Base-by-base conservation (phyloP, 2,113 vertebrate species). In the Crocuta crocuta region DNA sequence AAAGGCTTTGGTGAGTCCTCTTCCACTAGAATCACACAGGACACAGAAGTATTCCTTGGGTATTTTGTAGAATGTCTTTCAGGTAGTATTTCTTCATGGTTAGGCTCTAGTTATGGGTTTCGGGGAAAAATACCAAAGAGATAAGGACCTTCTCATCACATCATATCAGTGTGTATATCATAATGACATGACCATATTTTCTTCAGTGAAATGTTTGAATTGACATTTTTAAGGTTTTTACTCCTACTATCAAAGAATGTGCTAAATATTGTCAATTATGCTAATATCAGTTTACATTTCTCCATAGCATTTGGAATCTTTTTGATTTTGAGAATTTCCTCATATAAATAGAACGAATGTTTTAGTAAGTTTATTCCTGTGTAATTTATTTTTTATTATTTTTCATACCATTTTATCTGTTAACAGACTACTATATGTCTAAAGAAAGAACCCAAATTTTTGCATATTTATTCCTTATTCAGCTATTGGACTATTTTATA, bases 251-350 rank as follows among this genome's bases (percentile, higher is more conserved):
- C 12, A 35, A 87, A 97, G 1, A 87, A 26, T 33, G 0, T 63
- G 45, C n/a, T 68, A 79, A 63, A 63, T 79, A 9, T 70, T 61
- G 61, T 90, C 26, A 92, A 81, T 86, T 83, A 82, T 43, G 35
- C 35, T 91, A 55, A 48, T 87, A 71, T 81, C 71, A 78, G 23
- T 74, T 81, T 93, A 50, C 35, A 50, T 4, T 5, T 78, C 28
- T 66, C 23, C 16, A 35, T 39, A 87, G 33, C 12, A 63, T 65
- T 89, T 80, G 7, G 15, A 33, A n/a, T 74, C 2, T 55, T 91
- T 84, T 93, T 45, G 1, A 74, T 35, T 98, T 95, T 79, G 6
- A 89, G 28, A 48, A 15, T 78, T 91, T 96, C 74, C 39, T 95
- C 24, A 35, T 63, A 23, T 48, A 76, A 48, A 2, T 68, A 66